Conservation (phyloP, 2,113 vertebrate genomes). For the Gymnobelideus leadbeateri region DNA sequence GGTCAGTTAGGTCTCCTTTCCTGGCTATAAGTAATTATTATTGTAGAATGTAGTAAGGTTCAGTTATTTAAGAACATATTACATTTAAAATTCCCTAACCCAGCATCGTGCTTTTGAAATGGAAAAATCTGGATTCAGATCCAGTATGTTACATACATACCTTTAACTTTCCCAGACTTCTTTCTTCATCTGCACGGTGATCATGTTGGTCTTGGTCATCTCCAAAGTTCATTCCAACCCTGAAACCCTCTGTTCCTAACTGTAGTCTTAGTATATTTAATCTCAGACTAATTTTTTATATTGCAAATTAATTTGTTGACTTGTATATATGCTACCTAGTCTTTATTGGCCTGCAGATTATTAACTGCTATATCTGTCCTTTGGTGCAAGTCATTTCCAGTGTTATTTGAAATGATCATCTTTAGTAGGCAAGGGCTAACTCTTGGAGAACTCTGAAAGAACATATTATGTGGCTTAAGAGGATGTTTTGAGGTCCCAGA, state of each 20-base stretch:
- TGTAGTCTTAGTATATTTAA: not conserved
- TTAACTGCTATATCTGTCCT: accelerated
- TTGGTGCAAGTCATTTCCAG: not conserved
- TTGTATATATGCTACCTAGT: not conserved
- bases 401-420: not conserved
- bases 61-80: slow-evolving; percentile 50
- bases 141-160: accelerated
- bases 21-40: not conserved
- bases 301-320: not conserved
- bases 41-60: slow-evolving; percentile 44
- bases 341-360: not conserved
- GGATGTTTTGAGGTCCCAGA: slow-evolving; percentile 64
- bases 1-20: not conserved
- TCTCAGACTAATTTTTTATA: not conserved
- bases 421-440: slow-evolving; percentile 58
- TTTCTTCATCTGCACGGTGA: not conserved
- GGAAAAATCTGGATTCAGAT: slow-evolving; percentile 11
- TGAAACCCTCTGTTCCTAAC: not conserved
- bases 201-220: not conserved
- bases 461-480: slow-evolving; percentile 66
- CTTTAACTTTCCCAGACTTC: not conserved
- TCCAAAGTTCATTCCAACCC: not conserved
- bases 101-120: slow-evolving; percentile 46
- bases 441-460: slow-evolving; percentile 76
- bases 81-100: slow-evolving; percentile 30